Conservation (phyloP, 2,797 vertebrate species). For the Eurystomus glaucurus region DNA sequence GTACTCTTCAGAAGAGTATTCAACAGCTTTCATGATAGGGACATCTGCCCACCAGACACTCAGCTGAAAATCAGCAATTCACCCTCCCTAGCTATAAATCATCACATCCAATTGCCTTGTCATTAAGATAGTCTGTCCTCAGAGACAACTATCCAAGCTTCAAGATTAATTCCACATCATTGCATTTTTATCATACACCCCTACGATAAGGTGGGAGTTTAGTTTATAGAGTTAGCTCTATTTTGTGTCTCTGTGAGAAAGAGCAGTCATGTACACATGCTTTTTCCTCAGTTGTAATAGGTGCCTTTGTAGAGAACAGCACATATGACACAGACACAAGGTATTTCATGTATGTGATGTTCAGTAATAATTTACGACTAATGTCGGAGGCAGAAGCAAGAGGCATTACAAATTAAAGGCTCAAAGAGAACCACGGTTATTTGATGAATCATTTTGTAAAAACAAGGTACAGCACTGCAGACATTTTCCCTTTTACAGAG, state of each 20-base stretch:
- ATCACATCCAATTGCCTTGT: not conserved
- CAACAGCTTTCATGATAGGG: not conserved
- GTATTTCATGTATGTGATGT: not conserved
- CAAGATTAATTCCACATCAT: slow-evolving; percentile 38
- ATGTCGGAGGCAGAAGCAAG: slow-evolving; percentile 32
- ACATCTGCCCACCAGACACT: not conserved
- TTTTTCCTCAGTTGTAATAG: not conserved
- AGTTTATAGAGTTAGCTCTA: not conserved
- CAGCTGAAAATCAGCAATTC: slow-evolving; percentile 2
- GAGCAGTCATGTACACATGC: not conserved
- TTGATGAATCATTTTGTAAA: slow-evolving; percentile 36
- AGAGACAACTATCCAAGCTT: not conserved
- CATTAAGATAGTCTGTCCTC: slow-evolving; percentile 12
- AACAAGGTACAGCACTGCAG: not conserved
- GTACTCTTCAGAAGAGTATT: not conserved
- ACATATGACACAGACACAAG: not conserved
- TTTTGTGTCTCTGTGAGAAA: not conserved
- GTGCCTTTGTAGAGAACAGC: not conserved
- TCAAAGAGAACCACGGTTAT: not conserved
- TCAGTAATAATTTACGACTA: slow-evolving; percentile 17
- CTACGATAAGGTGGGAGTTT: not conserved
- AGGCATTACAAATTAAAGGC: slow-evolving; percentile 14
- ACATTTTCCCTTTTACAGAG: not conserved
- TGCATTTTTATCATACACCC: slow-evolving; percentile 20
- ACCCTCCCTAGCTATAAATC: slow-evolving; percentile 26